These are phyloP conservation scores for Percopsis transmontana DNA, from an alignment of 2,113 vertebrate genomes.

Conservation along the genomic window DNA sequence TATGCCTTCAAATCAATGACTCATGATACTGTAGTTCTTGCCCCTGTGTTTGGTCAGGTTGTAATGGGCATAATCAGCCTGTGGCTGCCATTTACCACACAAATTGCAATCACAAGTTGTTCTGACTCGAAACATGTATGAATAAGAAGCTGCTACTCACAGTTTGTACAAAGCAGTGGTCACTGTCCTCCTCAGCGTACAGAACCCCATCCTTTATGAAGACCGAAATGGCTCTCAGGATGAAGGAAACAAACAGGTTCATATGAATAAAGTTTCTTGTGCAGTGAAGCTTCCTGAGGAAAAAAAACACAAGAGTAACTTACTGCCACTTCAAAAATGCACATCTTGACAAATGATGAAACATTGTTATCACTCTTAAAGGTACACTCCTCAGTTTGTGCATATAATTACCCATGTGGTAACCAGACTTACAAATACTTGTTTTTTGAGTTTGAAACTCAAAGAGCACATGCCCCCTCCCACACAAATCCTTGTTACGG, in stretches of 20 bases:
- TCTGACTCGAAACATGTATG: neutral
- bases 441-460: no score
- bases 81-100: no score
- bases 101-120: neutral
- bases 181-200: conserved; percentile 89
- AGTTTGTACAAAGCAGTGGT: conserved; percentile 89
- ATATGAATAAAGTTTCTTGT: conserved; percentile 99
- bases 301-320: neutral
- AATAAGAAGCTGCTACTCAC: conserved; percentile 64
- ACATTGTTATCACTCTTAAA: neutral
- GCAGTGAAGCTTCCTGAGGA: conserved; percentile 92
- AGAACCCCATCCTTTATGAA: conserved; percentile 97
- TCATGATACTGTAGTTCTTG: no score
- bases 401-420: neutral
- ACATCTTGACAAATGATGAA: neutral
- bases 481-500: no score
- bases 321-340: neutral
- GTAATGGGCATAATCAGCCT: no score
- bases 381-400: neutral
- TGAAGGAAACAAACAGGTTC: conserved; percentile 98
- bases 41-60: no score
- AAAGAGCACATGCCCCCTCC: no score
- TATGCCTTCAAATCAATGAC: no score
- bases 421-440: neutral
- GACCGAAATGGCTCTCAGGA: conserved; percentile 93